phyloP scores from a whole-genome alignment of 2,113 vertebrate genomes.

The Pungitius pungitius region DNA sequence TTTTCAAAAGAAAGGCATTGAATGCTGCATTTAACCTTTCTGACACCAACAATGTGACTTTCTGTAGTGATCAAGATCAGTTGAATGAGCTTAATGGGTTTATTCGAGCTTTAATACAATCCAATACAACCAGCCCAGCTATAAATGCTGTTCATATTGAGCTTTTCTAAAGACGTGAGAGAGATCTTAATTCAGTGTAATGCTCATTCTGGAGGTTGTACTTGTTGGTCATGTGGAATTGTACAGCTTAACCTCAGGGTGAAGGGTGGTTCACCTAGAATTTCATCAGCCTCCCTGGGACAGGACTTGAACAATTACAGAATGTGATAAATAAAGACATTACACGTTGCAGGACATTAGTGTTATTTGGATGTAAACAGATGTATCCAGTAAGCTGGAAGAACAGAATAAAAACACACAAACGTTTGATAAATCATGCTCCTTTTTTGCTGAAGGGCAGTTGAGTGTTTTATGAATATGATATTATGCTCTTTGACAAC shows the following conservation, averaged over 20 bases:
- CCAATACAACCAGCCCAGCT: conserved; percentile 2
- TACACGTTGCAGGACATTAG: conserved; percentile 3
- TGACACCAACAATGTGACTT: background rate
- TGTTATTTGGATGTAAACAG: background rate
- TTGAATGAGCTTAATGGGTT: conserved; percentile 23
- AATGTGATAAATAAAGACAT: conserved; percentile 6
- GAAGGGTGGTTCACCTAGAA: conserved; percentile 14
- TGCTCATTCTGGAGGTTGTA: conserved; percentile 4
- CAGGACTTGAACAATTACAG: background rate
- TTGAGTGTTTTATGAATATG: conserved; percentile 34
- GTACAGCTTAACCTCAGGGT: conserved; percentile 27
- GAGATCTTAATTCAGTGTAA: conserved; percentile 33
- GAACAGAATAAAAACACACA: background rate
- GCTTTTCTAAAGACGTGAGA: conserved; percentile 4
- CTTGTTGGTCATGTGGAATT: background rate
- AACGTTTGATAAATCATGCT: conserved; percentile 12
- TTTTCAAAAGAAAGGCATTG: conserved; percentile 5
- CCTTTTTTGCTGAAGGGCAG: background rate
- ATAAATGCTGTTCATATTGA: conserved; percentile 25
- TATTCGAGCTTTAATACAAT: conserved; percentile 24
- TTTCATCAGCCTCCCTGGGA: conserved; percentile 7
- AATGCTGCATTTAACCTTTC: conserved; percentile 13
- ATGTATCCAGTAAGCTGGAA: background rate
- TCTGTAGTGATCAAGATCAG: background rate
- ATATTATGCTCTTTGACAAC: conserved; percentile 32